Conservation (phyloP, 2,797 vertebrate genomes). For the Crossoptilon crossoptilon region DNA sequence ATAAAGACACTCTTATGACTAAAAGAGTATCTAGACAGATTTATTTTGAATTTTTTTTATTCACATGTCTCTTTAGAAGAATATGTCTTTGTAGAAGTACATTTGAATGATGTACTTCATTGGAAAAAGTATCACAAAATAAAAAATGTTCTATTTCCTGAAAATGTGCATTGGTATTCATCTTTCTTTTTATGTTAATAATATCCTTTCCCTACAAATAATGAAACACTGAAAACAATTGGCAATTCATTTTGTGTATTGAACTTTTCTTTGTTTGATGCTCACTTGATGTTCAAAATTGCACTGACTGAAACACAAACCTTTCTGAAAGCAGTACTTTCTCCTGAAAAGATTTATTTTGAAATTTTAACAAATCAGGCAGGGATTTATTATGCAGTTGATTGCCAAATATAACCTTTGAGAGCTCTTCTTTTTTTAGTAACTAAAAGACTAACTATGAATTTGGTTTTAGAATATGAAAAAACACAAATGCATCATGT, state of each 20-base stretch:
- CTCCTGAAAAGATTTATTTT: background rate
- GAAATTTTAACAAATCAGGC: background rate
- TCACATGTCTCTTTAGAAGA: background rate
- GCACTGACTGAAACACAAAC: background rate
- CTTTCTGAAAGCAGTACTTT: background rate
- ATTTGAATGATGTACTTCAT: background rate
- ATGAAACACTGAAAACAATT: background rate
- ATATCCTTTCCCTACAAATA: background rate
- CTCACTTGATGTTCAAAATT: background rate
- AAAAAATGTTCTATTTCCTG: background rate
- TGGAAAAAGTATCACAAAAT: background rate
- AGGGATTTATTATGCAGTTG: background rate
- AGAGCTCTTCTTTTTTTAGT: background rate
- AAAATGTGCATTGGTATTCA: background rate
- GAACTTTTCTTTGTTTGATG: background rate
- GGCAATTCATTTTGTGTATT: background rate
- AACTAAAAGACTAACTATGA: background rate
- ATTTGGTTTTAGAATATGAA: background rate
- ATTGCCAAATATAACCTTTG: background rate
- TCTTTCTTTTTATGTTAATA: background rate
- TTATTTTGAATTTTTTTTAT: background rate
- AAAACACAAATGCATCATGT: background rate
- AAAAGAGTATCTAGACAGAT: background rate
- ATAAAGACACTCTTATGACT: background rate
- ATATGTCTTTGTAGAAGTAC: background rate